A percentile compares a stretch with the other conserved stretches of the same genome.
These are phyloP conservation scores for Artibeus lituratus DNA, from an alignment of 2,797 vertebrate species.

Conservation along the genomic window DNA sequence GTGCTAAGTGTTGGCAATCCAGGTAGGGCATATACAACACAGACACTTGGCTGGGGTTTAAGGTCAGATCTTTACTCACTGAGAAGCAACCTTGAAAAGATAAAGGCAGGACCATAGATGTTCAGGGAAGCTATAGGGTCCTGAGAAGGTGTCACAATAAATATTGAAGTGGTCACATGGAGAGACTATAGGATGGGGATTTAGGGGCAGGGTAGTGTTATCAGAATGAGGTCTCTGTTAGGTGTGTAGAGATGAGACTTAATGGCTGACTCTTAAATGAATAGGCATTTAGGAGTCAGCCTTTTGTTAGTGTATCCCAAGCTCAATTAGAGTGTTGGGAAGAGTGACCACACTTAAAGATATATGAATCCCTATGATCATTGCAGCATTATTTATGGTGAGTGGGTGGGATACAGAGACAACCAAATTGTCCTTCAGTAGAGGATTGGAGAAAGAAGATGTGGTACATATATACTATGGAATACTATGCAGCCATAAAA, in stretches of 20 bases:
- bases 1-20: neutral
- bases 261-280: too few relatives aligned
- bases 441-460: neutral
- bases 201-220: neutral
- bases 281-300: neutral
- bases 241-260: neutral
- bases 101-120: neutral
- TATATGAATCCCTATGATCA: neutral
- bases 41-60: neutral
- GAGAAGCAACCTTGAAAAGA: neutral
- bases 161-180: neutral
- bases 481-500: neutral
- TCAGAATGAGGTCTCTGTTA: neutral
- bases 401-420: neutral
- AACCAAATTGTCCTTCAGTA: neutral
- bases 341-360: neutral
- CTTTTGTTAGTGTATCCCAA: neutral
- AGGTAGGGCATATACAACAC: neutral
- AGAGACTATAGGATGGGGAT: neutral
- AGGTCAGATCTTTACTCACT: neutral
- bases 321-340: neutral
- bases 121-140: neutral
- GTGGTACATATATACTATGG: neutral
- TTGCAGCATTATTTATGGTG: neutral
- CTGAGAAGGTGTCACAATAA: neutral